Evolutionary conservation across 1,140 invertebrate species (phyloP).

Genomic region (Dinothrombium tinctorium): DNA sequence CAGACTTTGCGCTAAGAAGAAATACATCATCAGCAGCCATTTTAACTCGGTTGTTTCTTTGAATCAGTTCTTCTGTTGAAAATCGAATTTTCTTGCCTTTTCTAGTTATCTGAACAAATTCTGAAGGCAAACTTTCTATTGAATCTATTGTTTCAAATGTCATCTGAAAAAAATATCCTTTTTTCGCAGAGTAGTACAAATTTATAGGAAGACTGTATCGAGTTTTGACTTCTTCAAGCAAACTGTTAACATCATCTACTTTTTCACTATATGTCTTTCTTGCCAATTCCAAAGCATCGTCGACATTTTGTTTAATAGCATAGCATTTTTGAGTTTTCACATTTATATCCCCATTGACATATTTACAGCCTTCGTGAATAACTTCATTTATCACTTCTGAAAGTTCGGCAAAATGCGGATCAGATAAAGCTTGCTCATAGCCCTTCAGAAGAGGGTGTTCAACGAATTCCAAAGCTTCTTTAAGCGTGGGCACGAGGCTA

Average conservation of each 20-base stretch:
- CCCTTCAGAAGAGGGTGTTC: constrained; percentile 33
- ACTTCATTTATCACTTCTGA: constrained; percentile 34
- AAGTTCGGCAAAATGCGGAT: constrained; percentile 31
- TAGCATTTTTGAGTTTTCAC: constrained; percentile 42
- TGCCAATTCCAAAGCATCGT: constrained; percentile 42
- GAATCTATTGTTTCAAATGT: constrained; percentile 21
- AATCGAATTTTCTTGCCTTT: constrained; percentile 36
- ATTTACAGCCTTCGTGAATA: constrained; percentile 44
- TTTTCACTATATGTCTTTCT: constrained; percentile 48
- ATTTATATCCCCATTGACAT: constrained; percentile 37
- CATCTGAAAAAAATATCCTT: constrained; percentile 51
- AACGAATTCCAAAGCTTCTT: constrained; percentile 30
- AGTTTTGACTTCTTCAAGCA: constrained; percentile 7
- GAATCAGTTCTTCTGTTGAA: constrained; percentile 47
- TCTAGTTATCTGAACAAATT: constrained; percentile 41
- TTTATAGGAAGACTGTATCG: constrained; percentile 21
- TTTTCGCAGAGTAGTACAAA: constrained; percentile 34
- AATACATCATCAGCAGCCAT: constrained; percentile 6
- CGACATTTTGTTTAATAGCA: constrained; percentile 21
- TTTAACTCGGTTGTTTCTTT: constrained; percentile 1
- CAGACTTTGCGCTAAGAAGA: too few species aligned
- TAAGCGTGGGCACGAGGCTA: constrained; percentile 38
- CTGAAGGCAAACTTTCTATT: constrained; percentile 28
- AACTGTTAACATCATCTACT: constrained; percentile 46
- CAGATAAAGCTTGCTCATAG: constrained; percentile 29